phyloP scores from a whole-genome alignment of 2,888 invertebrate genomes.

The Chydorus sphaericus region DNA sequence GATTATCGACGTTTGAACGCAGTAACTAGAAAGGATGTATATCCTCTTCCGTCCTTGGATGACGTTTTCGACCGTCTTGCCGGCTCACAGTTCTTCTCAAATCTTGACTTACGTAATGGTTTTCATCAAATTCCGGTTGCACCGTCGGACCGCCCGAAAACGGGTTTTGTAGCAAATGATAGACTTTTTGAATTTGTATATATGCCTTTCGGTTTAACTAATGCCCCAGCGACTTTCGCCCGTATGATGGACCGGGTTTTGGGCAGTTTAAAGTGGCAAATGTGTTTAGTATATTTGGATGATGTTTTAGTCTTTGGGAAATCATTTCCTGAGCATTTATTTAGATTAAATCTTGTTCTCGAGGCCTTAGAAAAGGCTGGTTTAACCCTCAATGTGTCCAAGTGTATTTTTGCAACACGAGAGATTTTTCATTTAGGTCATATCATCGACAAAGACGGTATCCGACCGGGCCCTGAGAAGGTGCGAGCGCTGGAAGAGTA shows the following conservation, averaged over 20 bases:
- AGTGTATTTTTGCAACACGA: neutral
- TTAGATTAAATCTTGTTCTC: neutral
- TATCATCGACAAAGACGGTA: neutral
- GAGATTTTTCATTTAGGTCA: constrained; percentile 17
- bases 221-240: neutral
- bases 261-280: constrained; percentile 5
- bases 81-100: constrained; percentile 10
- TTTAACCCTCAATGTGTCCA: neutral
- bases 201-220: constrained; percentile 18
- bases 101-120: constrained; percentile 12
- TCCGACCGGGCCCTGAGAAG: constrained; percentile 4
- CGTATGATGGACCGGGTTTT: constrained; percentile 1
- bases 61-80: constrained; percentile 10
- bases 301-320: constrained; percentile 19
- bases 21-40: constrained; percentile 9
- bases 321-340: neutral
- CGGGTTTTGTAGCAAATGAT: constrained; percentile 15
- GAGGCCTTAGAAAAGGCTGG: neutral
- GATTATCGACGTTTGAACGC: constrained; percentile 16
- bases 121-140: constrained; percentile 13
- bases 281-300: constrained; percentile 21
- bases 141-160: constrained; percentile 12
- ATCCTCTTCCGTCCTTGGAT: constrained; percentile 12
- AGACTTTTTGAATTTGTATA: constrained; percentile 17
- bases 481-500: constrained; percentile 8